Conservation (phyloP, 2,888 invertebrate genomes). For the Caenorhabditis plicata region DNA sequence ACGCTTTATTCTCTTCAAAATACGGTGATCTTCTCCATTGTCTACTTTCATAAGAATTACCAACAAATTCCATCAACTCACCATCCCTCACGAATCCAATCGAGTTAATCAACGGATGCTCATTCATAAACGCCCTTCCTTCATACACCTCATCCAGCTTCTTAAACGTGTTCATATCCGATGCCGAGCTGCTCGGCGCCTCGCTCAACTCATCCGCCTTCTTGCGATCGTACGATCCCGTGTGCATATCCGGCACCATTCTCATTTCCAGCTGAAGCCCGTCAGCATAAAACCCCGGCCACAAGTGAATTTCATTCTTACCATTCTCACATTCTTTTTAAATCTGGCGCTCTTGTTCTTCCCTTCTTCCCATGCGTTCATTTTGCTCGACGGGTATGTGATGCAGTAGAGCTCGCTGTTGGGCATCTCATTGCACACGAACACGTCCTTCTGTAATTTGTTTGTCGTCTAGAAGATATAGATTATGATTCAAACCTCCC, state of each 20-base stretch:
- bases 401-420: conserved; percentile 37
- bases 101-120: conserved; percentile 24
- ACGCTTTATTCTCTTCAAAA: too few species aligned
- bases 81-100: conserved; percentile 32
- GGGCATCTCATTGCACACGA: conserved; percentile 20
- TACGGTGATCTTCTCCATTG: not conserved
- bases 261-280: conserved; percentile 46
- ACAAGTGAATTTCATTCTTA: too few species aligned
- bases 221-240: conserved; percentile 35
- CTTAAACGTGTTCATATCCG: too few species aligned
- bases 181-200: too few species aligned
- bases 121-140: conserved; percentile 31
- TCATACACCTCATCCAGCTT: conserved; percentile 34
- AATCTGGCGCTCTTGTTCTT: conserved; percentile 25
- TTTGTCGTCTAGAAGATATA: not conserved
- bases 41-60: not conserved
- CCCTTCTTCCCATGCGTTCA: conserved; percentile 26
- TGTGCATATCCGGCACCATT: conserved; percentile 19
- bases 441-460: conserved; percentile 26
- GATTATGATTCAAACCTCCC: conserved; percentile 5
- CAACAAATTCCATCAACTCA: too few species aligned
- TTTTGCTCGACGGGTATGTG: conserved; percentile 33
- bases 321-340: conserved; percentile 45
- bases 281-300: too few species aligned
- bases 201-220: conserved; percentile 21